Conservation (phyloP, 2,113 vertebrate species). For the Oenanthe melanoleuca region DNA sequence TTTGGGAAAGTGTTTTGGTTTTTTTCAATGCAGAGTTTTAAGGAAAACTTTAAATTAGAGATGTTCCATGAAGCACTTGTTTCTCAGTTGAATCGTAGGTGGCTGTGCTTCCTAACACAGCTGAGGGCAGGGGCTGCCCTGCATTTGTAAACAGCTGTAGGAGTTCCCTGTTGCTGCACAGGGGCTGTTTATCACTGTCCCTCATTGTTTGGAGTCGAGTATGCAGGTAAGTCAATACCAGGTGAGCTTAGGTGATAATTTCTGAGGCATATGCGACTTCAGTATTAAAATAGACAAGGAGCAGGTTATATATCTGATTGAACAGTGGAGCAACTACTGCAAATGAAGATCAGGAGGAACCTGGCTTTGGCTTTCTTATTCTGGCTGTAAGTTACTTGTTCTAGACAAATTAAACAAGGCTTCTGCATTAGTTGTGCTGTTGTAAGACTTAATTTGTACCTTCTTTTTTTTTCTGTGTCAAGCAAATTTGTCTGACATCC, state of each 20-base stretch:
- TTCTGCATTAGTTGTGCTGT: background rate
- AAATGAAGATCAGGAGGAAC: background rate
- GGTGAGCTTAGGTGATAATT: background rate
- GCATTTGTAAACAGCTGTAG: background rate
- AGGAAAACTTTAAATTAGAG: background rate
- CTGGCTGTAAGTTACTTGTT: background rate
- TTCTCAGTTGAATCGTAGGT: background rate
- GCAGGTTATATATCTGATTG: background rate
- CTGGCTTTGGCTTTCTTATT: background rate
- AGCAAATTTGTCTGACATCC: background rate
- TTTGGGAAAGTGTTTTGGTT: background rate
- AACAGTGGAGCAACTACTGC: background rate
- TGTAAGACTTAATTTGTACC: background rate
- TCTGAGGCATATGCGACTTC: background rate
- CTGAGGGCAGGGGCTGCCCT: background rate
- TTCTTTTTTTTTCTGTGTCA: background rate
- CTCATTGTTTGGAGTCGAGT: background rate
- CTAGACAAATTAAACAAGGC: background rate
- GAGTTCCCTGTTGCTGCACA: background rate
- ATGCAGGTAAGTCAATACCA: background rate
- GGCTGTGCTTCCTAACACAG: fast-evolving
- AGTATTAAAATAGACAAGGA: background rate
- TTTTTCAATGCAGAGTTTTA: background rate
- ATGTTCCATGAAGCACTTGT: background rate
- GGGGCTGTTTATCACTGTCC: background rate